A percentile compares a stretch with the other conserved stretches of the same genome.
phyloP scores from a whole-genome alignment of 2,888 invertebrate species.

The Acleris holmiana region DNA sequence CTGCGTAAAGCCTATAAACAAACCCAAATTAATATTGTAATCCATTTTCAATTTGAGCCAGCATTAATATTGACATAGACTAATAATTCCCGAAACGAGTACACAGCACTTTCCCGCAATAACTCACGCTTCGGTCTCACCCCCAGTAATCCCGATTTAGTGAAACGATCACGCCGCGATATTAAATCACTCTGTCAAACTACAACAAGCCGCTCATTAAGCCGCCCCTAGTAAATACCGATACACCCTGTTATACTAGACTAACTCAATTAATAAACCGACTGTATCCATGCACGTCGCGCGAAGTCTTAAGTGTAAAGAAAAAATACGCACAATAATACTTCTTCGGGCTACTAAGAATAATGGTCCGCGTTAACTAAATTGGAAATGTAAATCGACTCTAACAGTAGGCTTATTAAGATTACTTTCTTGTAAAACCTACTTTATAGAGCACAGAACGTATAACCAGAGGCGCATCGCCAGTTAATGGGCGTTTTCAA shows the following conservation, averaged over 20 bases:
- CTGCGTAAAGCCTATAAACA: conserved; percentile 3
- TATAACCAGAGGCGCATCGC: conserved; percentile 57
- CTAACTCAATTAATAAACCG: conserved; percentile 63
- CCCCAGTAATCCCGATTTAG: conserved; percentile 76
- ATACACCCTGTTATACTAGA: conserved; percentile 63
- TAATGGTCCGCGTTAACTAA: conserved; percentile 41
- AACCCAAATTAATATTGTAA: conserved; percentile 18
- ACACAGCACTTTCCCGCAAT: conserved; percentile 64
- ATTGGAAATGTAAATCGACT: conserved; percentile 58
- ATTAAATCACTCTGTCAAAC: conserved; percentile 81
- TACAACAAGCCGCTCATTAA: conserved; percentile 79
- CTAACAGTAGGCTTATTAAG: conserved; percentile 55
- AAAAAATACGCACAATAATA: conserved; percentile 40
- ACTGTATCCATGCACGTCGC: conserved; percentile 41
- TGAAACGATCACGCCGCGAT: conserved; percentile 73
- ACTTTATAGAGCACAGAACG: conserved; percentile 53
- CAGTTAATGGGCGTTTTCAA: conserved; percentile 61
- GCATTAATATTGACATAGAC: conserved; percentile 48
- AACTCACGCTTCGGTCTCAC: conserved; percentile 69
- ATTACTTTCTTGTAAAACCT: conserved; percentile 59
- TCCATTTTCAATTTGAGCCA: conserved; percentile 28
- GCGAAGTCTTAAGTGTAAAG: conserved; percentile 42
- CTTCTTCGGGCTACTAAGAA: conserved; percentile 30
- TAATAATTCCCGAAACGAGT: conserved; percentile 55
- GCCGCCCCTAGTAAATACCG: conserved; percentile 64